Evolutionary conservation across 30 jellyfish, hydroid and myxozoan genomes (phyloP).

Genomic region (Sanderia malayensis): DNA sequence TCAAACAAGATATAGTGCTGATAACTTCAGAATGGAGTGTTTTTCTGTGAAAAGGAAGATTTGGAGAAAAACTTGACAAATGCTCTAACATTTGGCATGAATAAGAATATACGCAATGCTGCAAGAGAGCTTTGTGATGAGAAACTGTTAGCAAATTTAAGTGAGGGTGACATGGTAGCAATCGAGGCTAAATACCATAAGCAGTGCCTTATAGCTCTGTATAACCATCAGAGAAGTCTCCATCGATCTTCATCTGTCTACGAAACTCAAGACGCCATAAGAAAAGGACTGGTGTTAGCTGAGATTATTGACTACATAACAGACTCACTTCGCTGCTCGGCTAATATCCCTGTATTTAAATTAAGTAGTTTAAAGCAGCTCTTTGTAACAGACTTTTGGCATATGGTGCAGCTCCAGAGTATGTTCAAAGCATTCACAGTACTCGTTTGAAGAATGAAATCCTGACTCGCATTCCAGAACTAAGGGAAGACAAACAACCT

Average conservation of each 20-base stretch:
- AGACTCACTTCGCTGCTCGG: neutral
- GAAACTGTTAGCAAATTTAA: too few species aligned
- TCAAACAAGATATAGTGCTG: slow-evolving; percentile 22
- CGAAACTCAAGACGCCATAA: neutral
- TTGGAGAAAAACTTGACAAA: slow-evolving; percentile 21
- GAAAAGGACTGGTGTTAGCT: neutral
- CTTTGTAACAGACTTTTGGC: neutral
- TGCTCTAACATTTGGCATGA: slow-evolving; percentile 32
- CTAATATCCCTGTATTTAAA: neutral
- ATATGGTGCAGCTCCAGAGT: neutral
- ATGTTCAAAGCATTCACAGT: neutral
- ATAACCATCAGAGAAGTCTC: slow-evolving; percentile 5
- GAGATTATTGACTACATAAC: neutral
- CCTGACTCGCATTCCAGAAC: neutral
- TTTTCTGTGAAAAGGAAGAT: slow-evolving; percentile 16
- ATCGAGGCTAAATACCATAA: neutral
- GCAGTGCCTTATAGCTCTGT: slow-evolving; percentile 11
- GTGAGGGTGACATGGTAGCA: too few species aligned
- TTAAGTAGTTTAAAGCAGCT: neutral
- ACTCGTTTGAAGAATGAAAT: slow-evolving; percentile 8
- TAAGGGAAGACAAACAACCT: neutral
- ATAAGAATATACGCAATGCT: too few species aligned
- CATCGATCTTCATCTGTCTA: neutral
- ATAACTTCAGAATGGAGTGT: neutral
- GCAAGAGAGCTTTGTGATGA: too few species aligned